Conservation (phyloP, 2,888 invertebrate genomes). For the Lycocerus yunnanus region DNA sequence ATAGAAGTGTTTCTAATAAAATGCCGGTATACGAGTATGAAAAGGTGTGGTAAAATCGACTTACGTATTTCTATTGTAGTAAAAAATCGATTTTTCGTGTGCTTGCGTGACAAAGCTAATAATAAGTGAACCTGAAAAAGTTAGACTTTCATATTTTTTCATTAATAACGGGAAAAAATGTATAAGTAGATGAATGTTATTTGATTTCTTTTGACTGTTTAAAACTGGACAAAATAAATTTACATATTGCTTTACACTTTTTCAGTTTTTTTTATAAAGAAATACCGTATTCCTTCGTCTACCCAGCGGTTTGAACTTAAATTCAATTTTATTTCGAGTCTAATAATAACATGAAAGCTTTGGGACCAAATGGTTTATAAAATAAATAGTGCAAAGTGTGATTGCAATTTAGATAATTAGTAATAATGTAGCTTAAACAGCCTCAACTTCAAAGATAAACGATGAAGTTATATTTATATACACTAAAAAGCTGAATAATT, state of each 20-base stretch:
- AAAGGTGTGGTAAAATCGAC: slow-evolving; percentile 44
- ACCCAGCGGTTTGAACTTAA: background rate
- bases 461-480: background rate
- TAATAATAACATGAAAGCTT: slow-evolving; percentile 33
- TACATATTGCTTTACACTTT: background rate
- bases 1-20: background rate
- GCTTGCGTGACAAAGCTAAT: slow-evolving; percentile 51
- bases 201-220: slow-evolving; percentile 14
- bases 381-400: slow-evolving; percentile 37
- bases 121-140: slow-evolving; percentile 46
- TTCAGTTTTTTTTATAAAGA: background rate
- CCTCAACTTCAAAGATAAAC: slow-evolving; percentile 1
- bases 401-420: slow-evolving; percentile 45
- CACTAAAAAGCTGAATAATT: background rate
- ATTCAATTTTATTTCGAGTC: slow-evolving; percentile 4
- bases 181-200: slow-evolving; percentile 25
- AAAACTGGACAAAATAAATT: slow-evolving; percentile 8
- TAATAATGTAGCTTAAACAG: background rate
- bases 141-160: slow-evolving; percentile 36
- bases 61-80: slow-evolving; percentile 43
- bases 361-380: slow-evolving; percentile 28
- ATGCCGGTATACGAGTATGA: slow-evolving; percentile 5
- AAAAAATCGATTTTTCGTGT: slow-evolving; percentile 48
- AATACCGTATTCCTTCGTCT: background rate
- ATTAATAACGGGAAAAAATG: slow-evolving; percentile 40